These are phyloP conservation scores for Belgica antarctica DNA, from an alignment of 2,888 invertebrate genomes.

Conservation along the genomic window DNA sequence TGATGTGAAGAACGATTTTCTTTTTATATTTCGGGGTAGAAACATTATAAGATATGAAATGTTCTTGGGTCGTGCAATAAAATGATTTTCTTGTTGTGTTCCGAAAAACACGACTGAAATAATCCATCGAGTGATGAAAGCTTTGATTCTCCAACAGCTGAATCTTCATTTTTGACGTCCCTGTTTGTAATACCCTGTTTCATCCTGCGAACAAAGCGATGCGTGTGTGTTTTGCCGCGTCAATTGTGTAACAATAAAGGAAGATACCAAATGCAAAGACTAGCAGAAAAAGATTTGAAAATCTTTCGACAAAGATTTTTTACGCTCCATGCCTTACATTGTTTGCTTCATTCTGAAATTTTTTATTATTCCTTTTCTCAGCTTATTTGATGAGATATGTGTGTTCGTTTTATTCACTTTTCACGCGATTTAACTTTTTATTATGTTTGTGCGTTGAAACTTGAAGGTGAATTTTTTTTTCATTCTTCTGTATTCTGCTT, in stretches of 20 bases:
- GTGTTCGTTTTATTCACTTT: constrained; percentile 39
- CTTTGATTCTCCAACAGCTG: neutral
- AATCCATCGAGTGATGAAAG: too few relatives aligned
- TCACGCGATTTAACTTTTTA: constrained; percentile 42
- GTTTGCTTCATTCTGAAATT: neutral
- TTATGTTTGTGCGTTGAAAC: constrained; percentile 39
- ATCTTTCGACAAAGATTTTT: constrained; percentile 18
- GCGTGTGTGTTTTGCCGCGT: constrained; percentile 33
- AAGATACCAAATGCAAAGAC: constrained; percentile 2
- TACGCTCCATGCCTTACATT: neutral
- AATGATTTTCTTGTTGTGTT: too few relatives aligned
- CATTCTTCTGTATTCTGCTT: too few relatives aligned
- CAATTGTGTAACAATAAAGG: constrained; percentile 34
- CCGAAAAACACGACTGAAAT: too few relatives aligned
- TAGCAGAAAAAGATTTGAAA: constrained; percentile 12
- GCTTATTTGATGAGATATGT: constrained; percentile 20
- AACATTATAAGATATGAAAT: constrained; percentile 11
- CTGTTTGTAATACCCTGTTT: neutral
- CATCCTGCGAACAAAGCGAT: constrained; percentile 11
- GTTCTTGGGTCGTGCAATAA: neutral
- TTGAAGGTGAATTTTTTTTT: constrained; percentile 41
- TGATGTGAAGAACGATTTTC: constrained; percentile 11
- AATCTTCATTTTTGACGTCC: neutral
- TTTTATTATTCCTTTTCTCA: neutral
- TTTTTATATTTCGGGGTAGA: neutral